Percentiles rank a stretch among this genome's conserved stretches.
Evolutionary conservation across 2,888 invertebrate species (phyloP).

Genomic region (Orchestes rusci): DNA sequence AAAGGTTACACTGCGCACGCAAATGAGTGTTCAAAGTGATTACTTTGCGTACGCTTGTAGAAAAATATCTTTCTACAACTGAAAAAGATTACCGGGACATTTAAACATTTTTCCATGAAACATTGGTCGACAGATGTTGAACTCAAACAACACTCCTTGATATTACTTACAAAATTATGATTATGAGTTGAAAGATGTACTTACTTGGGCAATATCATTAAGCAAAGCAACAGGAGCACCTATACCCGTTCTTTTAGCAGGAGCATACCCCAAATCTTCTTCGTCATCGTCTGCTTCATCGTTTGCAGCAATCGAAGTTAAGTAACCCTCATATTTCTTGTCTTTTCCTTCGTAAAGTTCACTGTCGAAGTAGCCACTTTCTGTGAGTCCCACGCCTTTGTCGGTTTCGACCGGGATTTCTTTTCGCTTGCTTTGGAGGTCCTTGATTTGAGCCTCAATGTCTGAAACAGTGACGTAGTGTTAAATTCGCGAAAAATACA

Average conservation of each 20-base stretch:
- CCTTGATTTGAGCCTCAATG: conserved; percentile 90
- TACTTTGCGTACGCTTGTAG: no score
- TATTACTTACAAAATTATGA: no score
- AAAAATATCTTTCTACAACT: no score
- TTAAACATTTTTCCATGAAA: no score
- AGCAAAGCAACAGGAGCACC: conserved; percentile 78
- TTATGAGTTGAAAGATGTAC: no score
- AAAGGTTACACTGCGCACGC: no score
- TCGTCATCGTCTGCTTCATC: conserved; percentile 96
- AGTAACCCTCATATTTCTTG: conserved; percentile 84
- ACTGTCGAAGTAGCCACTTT: conserved; percentile 79
- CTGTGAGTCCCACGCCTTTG: conserved; percentile 81
- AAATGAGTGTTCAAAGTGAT: no score
- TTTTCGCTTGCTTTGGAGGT: conserved; percentile 82
- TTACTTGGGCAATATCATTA: conserved; percentile 84
- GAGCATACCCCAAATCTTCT: conserved; percentile 67
- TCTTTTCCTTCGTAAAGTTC: conserved; percentile 83
- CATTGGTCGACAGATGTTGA: no score
- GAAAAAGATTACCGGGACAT: no score
- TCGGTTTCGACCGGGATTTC: conserved; percentile 49
- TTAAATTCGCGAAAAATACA: no score
- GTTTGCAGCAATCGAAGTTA: conserved; percentile 92
- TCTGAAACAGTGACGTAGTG: no score
- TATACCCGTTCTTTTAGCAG: conserved; percentile 64
- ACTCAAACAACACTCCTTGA: no score